Percentiles rank a stretch among this genome's conserved stretches.
phyloP scores from a whole-genome alignment of 1,140 invertebrate genomes.

The Globodera ellingtonae region DNA sequence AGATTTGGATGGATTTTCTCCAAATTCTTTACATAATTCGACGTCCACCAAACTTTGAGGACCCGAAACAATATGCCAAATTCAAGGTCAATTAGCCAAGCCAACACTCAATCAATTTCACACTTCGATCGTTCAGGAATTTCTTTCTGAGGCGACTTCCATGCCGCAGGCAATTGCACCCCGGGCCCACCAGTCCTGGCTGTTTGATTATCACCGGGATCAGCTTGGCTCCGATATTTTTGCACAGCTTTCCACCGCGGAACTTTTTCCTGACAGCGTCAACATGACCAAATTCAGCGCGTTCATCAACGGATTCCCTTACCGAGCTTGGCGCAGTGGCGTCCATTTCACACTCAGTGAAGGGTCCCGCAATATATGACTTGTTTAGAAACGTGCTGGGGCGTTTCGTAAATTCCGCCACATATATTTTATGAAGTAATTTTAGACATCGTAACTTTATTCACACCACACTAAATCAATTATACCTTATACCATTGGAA shows the following conservation, averaged over 20 bases:
- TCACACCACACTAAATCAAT: too few species aligned
- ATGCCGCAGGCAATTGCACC: constrained; percentile 40
- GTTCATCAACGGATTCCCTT: constrained; percentile 49
- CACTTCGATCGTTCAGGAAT: constrained; percentile 38
- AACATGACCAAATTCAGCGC: constrained; percentile 49
- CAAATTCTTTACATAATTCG: constrained; percentile 50
- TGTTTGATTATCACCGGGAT: constrained; percentile 46
- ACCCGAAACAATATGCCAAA: constrained; percentile 24
- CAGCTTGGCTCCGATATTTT: constrained; percentile 42
- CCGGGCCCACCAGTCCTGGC: constrained; percentile 46
- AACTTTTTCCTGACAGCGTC: constrained; percentile 14
- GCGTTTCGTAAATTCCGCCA: too few species aligned
- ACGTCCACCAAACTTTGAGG: constrained; percentile 43
- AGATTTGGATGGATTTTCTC: constrained; percentile 52
- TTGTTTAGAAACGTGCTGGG: too few species aligned
- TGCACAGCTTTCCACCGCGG: neutral
- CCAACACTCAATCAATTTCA: constrained; percentile 14
- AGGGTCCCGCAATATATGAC: too few species aligned
- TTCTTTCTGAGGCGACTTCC: constrained; percentile 35
- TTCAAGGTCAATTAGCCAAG: constrained; percentile 39
- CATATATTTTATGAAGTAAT: too few species aligned
- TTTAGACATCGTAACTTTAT: too few species aligned
- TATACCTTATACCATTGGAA: too few species aligned
- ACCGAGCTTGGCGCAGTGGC: constrained; percentile 47
- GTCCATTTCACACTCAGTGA: constrained; percentile 18